A percentile compares a stretch with the other conserved stretches of the same genome.
Evolutionary conservation across 2,888 invertebrate genomes (phyloP).

Genomic region (Xanthorhoe designata): DNA sequence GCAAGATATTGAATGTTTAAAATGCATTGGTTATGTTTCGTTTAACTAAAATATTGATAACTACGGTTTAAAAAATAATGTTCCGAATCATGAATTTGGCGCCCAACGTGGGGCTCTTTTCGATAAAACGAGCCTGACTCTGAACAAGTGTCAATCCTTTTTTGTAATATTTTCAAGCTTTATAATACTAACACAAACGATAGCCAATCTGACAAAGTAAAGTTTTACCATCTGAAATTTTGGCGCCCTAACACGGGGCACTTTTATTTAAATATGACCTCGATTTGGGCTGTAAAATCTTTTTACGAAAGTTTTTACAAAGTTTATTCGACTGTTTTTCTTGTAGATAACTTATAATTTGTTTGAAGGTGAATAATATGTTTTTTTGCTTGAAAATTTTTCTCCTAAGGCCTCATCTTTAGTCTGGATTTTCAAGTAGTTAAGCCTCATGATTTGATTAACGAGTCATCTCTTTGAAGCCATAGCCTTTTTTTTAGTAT

Average conservation of each 20-base stretch:
- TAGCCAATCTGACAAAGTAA: neutral
- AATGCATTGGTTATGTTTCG: too few relatives aligned
- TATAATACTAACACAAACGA: neutral
- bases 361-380: neutral
- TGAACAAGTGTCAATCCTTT: neutral
- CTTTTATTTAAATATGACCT: neutral
- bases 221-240: neutral
- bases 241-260: slow-evolving; percentile 12
- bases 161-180: neutral
- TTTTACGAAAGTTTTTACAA: neutral
- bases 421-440: too few relatives aligned
- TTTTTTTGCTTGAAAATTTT: too few relatives aligned
- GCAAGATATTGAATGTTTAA: too few relatives aligned
- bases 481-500: too few relatives aligned
- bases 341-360: too few relatives aligned
- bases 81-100: slow-evolving; percentile 1
- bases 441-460: too few relatives aligned
- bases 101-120: slow-evolving; percentile 12
- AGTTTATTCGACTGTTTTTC: neutral
- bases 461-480: too few relatives aligned
- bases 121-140: neutral
- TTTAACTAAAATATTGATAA: too few relatives aligned
- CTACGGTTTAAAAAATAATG: too few relatives aligned
- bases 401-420: too few relatives aligned
- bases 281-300: neutral